Evolutionary conservation across 1,140 invertebrate genomes (phyloP), one percentile per base, ranked within the genome.

Genomic region (Micrasema minimum): DNA sequence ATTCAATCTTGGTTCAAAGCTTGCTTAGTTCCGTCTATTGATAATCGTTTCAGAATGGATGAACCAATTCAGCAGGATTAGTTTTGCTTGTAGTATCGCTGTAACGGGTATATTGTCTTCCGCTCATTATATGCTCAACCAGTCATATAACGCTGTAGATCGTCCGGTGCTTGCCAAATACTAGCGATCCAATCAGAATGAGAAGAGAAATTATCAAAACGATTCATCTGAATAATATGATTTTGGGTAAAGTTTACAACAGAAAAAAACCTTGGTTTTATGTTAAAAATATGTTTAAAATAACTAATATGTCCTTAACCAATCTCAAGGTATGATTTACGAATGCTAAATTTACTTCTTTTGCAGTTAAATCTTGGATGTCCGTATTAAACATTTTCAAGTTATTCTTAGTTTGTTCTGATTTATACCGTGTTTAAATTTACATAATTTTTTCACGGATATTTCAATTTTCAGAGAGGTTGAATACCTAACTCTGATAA

Each of bases 81-180:
- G 31, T 35, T 57, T 57, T 31, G 26, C 53, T 37, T 14, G 16
- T 5, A 31, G 26, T 31, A 18, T 2, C 26, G 53, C 14, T 37
- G 1, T 20, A 51, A 51, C 48, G 4, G 7, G 14, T 23, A 16
- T 51, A 26, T 57, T 57, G 53, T 57, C 53, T 57, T 57, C 53
- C 53, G 53, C 31, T 31, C 35, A 57, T 57, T 57, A 35, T 55
- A n/a, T n/a, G n/a, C n/a, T n/a, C n/a, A n/a, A n/a, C n/a, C n/a
- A n/a, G n/a, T n/a, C n/a, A n/a, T n/a, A n/a, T n/a, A n/a, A n/a
- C n/a, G n/a, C n/a, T n/a, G n/a, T n/a, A n/a, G n/a, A n/a, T n/a
- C n/a, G n/a, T 43, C 1, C 9, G 43, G 18, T 45, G 43, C 18
- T 12, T 23, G 22, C 22, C 9, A 18, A 4, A 9, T 22, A 51